Evolutionary conservation across 2,113 vertebrate genomes (phyloP), one percentile per base, ranked within the genome.

Genomic region (Dasypus novemcinctus): DNA sequence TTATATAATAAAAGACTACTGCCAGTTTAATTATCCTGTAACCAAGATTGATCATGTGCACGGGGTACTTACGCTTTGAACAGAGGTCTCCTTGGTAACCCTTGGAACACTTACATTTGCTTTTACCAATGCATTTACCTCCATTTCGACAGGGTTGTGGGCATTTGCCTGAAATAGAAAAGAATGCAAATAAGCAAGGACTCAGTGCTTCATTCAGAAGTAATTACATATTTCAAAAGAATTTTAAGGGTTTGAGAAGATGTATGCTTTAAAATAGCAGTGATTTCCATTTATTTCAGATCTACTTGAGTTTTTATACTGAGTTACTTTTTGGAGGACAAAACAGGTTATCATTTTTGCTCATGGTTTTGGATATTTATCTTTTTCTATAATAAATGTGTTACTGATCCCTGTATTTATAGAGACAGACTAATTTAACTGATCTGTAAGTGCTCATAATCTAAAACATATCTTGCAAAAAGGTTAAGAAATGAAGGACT

Each of bases 61-160:
- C 5, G 10, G 78, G 54, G 76, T 96, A 98, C 99, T 99, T 92
- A 99, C 99, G 98, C 97, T 99, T 99, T 54, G 99, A 99, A 82
- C 99, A 99, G 59, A 99, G 98, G 96, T 99, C 99, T 95, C 99
- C 99, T 88, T 99, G 99, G 97, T 99, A 99, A 91, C 99, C 99
- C 97, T 99, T 99, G 97, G 98, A 98, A 80, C 99, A 99, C 97
- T 99, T 99, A 97, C 99, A 99, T 95, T 99, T 99, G 96, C 99
- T 99, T 97, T 97, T 99, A n/a, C 99, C 99, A 25, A 98, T 99
- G 97, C 99, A 99, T 98, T 99, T 99, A 71, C 99, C 99, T 97
- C 99, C 99, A 68, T 99, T 99, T 97, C 98, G 97, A 97, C 99
- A 99, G 21, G 98, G 98, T 83, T 99, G 99, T 21, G 98, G 98